Evolutionary conservation across 1,140 invertebrate genomes (phyloP).

Genomic region (Dryas iulia): DNA sequence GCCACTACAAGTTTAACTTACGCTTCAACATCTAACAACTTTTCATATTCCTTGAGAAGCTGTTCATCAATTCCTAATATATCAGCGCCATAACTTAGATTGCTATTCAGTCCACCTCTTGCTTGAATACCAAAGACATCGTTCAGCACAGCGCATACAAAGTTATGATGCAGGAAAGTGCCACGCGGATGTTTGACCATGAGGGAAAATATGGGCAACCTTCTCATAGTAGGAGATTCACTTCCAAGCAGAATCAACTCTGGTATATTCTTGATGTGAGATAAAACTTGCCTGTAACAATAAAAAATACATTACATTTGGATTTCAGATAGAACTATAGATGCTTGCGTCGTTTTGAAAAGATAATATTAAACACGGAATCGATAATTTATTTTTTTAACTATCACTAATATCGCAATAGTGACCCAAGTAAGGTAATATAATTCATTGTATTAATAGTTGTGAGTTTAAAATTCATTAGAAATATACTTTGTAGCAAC

Average conservation of each 20-base stretch:
- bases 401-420: no score
- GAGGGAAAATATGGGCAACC: conserved; percentile 93
- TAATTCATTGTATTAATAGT: no score
- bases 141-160: conserved; percentile 92
- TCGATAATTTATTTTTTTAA: no score
- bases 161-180: conserved; percentile 94
- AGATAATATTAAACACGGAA: no score
- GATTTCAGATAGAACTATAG: no score
- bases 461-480: no score
- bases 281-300: conserved; percentile 85
- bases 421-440: no score
- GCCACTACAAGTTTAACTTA: no score
- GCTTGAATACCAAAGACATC: conserved; percentile 96
- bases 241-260: conserved; percentile 91
- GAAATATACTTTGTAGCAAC: no score
- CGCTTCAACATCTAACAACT: conserved; percentile 87
- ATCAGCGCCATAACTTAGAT: conserved; percentile 89
- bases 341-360: no score
- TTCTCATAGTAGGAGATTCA: conserved; percentile 81
- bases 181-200: conserved; percentile 90
- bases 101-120: conserved; percentile 86
- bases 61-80: conserved; percentile 90
- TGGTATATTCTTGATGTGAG: conserved; percentile 87
- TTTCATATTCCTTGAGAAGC: conserved; percentile 88
- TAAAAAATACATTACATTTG: background rate